These are phyloP conservation scores for Sinocyclocheilus maitianheensis DNA, from an alignment of 2,113 vertebrate species.

Conservation along the genomic window DNA sequence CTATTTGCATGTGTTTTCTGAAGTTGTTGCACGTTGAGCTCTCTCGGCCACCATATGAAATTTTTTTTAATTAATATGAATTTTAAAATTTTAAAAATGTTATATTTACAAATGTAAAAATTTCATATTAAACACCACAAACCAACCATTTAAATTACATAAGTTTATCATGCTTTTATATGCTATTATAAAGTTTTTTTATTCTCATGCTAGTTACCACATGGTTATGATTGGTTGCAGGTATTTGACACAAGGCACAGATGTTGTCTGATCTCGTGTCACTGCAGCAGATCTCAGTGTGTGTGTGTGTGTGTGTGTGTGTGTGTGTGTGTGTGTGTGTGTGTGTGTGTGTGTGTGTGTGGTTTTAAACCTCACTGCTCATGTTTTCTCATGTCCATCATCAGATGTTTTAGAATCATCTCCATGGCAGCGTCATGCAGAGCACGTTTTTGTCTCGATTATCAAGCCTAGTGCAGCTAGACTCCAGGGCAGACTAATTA, in stretches of 20 bases:
- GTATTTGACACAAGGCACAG: neutral
- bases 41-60: too few species aligned
- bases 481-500: slow-evolving; percentile 15
- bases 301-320: neutral
- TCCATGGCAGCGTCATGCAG: neutral
- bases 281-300: neutral
- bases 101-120: too few species aligned
- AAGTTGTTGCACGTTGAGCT: too few species aligned
- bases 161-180: neutral
- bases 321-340: neutral
- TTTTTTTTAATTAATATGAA: too few species aligned
- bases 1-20: too few species aligned
- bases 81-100: too few species aligned
- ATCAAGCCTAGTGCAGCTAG: neutral
- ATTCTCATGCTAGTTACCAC: neutral
- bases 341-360: neutral
- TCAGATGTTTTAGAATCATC: neutral
- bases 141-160: neutral
- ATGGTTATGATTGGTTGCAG: neutral
- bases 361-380: neutral
- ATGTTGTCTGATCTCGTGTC: neutral
- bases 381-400: neutral
- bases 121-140: neutral
- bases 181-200: neutral
- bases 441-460: neutral